Conservation (phyloP, 2,888 invertebrate genomes). For the Drepana falcataria region DNA sequence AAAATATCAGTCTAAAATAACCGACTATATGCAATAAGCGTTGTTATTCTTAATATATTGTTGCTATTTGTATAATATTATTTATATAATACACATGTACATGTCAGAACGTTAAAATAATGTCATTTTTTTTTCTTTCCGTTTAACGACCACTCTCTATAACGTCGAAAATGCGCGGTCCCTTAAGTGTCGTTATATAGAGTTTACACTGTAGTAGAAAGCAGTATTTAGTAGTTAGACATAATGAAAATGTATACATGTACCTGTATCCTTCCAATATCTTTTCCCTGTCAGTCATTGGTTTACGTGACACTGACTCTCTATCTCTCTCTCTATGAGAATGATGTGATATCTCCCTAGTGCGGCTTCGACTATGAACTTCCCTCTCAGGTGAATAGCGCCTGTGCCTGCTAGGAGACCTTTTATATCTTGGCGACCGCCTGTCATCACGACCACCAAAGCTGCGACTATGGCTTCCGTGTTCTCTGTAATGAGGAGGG, state of each 20-base stretch:
- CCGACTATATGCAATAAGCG: too few relatives aligned
- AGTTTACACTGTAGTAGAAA: too few relatives aligned
- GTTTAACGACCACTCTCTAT: too few relatives aligned
- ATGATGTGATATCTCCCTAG: constrained; percentile 30
- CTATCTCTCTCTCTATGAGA: constrained; percentile 25
- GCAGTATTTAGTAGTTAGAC: too few relatives aligned
- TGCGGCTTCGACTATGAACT: constrained; percentile 22
- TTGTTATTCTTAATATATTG: too few relatives aligned
- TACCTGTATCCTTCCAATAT: constrained; percentile 68
- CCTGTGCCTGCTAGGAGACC: constrained; percentile 41
- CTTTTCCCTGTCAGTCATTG: constrained; percentile 62
- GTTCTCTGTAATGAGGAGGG: constrained; percentile 36
- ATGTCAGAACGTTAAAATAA: too few relatives aligned
- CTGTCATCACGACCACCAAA: constrained; percentile 27
- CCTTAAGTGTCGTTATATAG: too few relatives aligned
- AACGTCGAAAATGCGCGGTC: too few relatives aligned
- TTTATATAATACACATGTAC: too few relatives aligned
- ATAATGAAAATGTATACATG: constrained; percentile 1
- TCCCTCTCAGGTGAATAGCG: constrained; percentile 28
- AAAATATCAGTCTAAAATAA: too few relatives aligned
- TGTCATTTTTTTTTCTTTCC: too few relatives aligned
- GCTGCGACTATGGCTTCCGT: constrained; percentile 39
- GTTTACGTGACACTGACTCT: constrained; percentile 32
- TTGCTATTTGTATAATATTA: too few relatives aligned
- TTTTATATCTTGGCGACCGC: constrained; percentile 13